Base-by-base conservation (phyloP, 1,140 invertebrate species). In the Trichonephila clavata region DNA sequence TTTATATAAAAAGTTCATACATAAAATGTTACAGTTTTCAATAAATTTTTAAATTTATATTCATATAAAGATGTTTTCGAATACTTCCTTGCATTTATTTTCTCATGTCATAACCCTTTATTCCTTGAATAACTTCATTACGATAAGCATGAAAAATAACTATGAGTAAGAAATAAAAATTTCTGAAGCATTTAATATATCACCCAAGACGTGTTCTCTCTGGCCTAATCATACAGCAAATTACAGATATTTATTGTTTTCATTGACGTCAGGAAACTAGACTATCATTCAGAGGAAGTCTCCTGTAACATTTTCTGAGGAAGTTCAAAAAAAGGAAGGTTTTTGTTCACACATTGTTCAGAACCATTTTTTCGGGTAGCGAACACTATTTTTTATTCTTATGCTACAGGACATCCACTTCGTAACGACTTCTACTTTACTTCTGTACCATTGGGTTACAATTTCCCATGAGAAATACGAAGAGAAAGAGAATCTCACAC, bases 311-410 rank as follows among this genome's bases (percentile, higher is more conserved):
- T 77, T 77, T 16, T 77, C 27, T 77, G 71, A 39, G 18, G 71
- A 77, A 77, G 32, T 77, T 77, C 27, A 39, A 32, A 16, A 77
- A 77, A 77, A 77, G 14, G 7, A 16, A 18, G 14, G 14, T 39
- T 68, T 84, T 84, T 84, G 81, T 24, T 57, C 50, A 20, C 81
- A 84, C 43, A n/a, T 59, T 84, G 43, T 57, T 84, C 43, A 59
- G 81, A 84, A 84, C 39, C 81, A 84, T 84, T 84, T 84, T 84
- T 84, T 57, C 81, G 81, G 81, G 24, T 5, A 84, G 21, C 81
- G n/a, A 59, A 57, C 81, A n/a, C 50, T 50, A 24, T 59, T 84
- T 81, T 43, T 59, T 84, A 7, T 59, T 84, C 50, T 59, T 50
- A 57, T 57, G 43, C 81, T 84, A 50, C 50, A 84, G 81, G 43